Evolutionary conservation across 2,797 vertebrate species (phyloP).

Genomic region (Melopsittacus undulatus): DNA sequence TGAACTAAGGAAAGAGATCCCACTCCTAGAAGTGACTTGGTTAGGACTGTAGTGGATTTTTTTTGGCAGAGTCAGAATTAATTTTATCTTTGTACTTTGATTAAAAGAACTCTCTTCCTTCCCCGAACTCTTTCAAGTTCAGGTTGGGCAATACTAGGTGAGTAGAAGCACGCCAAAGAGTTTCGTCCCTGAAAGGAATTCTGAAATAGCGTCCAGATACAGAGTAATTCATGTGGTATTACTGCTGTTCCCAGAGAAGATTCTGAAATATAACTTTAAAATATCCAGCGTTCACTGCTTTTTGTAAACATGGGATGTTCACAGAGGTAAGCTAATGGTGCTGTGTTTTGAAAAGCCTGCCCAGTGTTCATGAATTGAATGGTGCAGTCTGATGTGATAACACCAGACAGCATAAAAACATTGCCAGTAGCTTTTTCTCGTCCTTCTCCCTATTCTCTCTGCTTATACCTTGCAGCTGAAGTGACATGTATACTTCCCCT

Average conservation of each 20-base stretch:
- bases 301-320: background rate
- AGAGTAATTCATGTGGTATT: background rate
- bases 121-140: background rate
- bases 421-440: background rate
- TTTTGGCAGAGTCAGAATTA: background rate
- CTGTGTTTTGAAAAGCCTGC: background rate
- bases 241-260: background rate
- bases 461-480: background rate
- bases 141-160: background rate
- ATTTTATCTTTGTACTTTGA: background rate
- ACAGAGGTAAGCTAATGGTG: background rate
- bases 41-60: background rate
- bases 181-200: background rate
- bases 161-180: accelerated
- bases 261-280: background rate
- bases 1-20: background rate
- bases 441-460: background rate
- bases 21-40: background rate
- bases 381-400: background rate
- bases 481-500: background rate
- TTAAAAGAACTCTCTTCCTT: background rate
- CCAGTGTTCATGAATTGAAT: background rate
- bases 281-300: background rate
- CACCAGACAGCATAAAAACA: background rate
- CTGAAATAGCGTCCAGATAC: background rate